Percentiles rank a stretch among this genome's conserved stretches.
phyloP scores from a whole-genome alignment of 2,797 vertebrate species.

The Adelosebastes latens region DNA sequence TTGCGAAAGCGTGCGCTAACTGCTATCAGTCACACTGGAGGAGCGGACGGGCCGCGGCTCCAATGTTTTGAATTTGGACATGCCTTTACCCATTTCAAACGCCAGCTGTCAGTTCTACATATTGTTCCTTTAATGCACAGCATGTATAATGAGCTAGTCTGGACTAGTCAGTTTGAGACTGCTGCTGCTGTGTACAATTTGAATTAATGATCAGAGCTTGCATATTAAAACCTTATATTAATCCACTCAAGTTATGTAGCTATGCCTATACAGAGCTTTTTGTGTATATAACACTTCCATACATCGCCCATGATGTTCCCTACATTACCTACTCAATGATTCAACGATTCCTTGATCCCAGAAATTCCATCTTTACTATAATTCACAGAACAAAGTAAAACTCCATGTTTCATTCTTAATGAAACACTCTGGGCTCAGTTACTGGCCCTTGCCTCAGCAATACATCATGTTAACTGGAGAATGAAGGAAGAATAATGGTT shows the following conservation, averaged over 20 bases:
- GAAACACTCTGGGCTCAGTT: slow-evolving; percentile 62
- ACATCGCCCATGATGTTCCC: not conserved
- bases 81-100: too few species aligned
- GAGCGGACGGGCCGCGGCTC: too few species aligned
- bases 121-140: not conserved
- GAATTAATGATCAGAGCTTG: too few species aligned
- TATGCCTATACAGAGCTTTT: not conserved
- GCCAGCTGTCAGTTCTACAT: too few species aligned
- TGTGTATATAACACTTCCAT: not conserved
- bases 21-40: too few species aligned
- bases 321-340: not conserved
- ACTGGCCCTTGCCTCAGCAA: slow-evolving; percentile 56
- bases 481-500: slow-evolving; percentile 74
- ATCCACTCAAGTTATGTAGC: not conserved
- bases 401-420: slow-evolving; percentile 56
- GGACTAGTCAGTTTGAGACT: not conserved
- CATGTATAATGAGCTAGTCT: not conserved
- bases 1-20: too few species aligned
- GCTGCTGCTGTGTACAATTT: not conserved
- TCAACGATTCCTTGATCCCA: slow-evolving; percentile 6
- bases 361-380: slow-evolving; percentile 20
- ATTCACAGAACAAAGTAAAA: slow-evolving; percentile 40
- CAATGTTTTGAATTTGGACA: too few species aligned
- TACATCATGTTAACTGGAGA: slow-evolving; percentile 72
- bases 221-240: not conserved